These are phyloP conservation scores for Zelleria hepariella DNA, from an alignment of 2,888 invertebrate genomes.

Conservation along the genomic window DNA sequence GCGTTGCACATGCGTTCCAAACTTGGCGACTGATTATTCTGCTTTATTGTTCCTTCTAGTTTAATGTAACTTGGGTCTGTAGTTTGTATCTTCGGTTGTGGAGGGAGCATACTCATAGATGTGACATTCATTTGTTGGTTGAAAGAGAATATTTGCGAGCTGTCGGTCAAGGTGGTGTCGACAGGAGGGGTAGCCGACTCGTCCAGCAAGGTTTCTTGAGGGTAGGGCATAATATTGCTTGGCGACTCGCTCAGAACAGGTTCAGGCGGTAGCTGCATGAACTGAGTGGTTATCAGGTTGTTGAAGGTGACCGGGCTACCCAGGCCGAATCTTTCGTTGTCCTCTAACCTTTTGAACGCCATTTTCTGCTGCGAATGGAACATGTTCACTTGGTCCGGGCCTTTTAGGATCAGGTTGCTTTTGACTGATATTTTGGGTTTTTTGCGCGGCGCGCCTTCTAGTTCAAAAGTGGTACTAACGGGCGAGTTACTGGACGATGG, in stretches of 20 bases:
- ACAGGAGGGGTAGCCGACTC: conserved; percentile 45
- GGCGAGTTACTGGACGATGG: conserved; percentile 56
- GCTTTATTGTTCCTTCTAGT: conserved; percentile 58
- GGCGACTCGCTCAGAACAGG: conserved; percentile 52
- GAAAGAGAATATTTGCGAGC: conserved; percentile 53
- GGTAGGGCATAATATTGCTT: conserved; percentile 42
- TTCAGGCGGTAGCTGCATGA: conserved; percentile 58
- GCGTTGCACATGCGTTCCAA: conserved; percentile 60
- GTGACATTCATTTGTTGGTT: conserved; percentile 55
- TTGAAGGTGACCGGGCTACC: conserved; percentile 59
- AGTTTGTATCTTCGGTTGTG: conserved; percentile 49
- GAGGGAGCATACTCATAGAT: conserved; percentile 47
- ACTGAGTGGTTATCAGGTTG: conserved; percentile 59
- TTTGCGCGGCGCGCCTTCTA: conserved; percentile 51
- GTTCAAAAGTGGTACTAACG: conserved; percentile 33
- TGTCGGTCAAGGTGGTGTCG: conserved; percentile 35
- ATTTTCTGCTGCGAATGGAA: conserved; percentile 66
- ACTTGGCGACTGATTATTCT: conserved; percentile 60
- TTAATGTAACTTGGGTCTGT: conserved; percentile 64
- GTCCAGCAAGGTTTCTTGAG: conserved; percentile 44
- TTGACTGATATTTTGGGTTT: conserved; percentile 68
- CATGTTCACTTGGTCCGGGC: conserved; percentile 63
- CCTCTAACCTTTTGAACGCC: conserved; percentile 58
- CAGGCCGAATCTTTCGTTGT: conserved; percentile 54
- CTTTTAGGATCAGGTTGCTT: conserved; percentile 63